Conservation (phyloP, 2,113 vertebrate species). For the Pelmatolapia mariae region DNA sequence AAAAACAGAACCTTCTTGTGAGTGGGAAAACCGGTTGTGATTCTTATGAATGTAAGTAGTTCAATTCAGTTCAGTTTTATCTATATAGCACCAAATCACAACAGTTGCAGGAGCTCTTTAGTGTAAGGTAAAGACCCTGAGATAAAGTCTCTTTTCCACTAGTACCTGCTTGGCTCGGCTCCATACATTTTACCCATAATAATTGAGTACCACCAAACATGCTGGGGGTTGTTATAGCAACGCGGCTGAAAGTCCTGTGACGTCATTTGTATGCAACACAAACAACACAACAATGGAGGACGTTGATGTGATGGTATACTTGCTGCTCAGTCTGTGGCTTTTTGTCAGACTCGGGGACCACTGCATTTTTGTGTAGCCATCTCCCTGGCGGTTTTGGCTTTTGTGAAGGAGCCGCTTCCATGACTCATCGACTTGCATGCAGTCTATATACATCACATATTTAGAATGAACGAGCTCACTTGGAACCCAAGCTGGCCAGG, state of each 20-base stretch:
- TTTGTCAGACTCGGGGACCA: not conserved
- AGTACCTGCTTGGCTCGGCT: accelerated
- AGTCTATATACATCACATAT: not conserved
- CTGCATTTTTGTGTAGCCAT: not conserved
- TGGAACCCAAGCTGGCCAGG: not conserved
- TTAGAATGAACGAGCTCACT: not conserved
- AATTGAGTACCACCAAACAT: not conserved
- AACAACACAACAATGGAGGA: not conserved
- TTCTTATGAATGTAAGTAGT: not conserved
- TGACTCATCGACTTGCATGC: not conserved
- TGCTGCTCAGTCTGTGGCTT: not conserved
- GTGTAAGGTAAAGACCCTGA: not conserved
- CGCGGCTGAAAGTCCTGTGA: not conserved
- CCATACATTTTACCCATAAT: not conserved
- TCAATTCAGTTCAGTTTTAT: not conserved
- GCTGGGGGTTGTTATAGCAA: not conserved
- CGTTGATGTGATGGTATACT: not conserved
- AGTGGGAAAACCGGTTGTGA: not conserved
- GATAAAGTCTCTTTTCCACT: not conserved
- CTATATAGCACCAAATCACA: not conserved
- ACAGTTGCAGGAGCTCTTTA: not conserved
- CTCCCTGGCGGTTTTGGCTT: accelerated
- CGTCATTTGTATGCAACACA: not conserved
- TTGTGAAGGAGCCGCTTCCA: not conserved
- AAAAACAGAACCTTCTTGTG: not conserved